Conservation (phyloP, 2,888 invertebrate species). For the Osmoderma eremita region DNA sequence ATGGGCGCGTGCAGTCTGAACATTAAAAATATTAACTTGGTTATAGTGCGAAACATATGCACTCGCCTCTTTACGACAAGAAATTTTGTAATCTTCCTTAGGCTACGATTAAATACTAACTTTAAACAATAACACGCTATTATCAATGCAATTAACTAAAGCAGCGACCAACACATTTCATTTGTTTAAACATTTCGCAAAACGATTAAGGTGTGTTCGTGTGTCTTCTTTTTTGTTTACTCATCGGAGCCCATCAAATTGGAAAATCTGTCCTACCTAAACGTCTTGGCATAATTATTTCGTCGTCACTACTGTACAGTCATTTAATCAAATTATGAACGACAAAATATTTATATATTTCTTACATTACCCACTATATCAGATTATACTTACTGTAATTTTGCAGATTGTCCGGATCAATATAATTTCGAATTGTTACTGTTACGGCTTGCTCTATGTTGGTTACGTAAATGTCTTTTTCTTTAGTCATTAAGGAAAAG, state of each 20-base stretch:
- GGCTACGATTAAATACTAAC: constrained; percentile 13
- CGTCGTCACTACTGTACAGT: too few relatives aligned
- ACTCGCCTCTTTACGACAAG: constrained; percentile 32
- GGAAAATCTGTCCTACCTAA: too few relatives aligned
- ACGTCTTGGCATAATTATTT: too few relatives aligned
- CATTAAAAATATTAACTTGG: constrained; percentile 34
- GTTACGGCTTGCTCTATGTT: constrained; percentile 88
- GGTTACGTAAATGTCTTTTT: constrained; percentile 80
- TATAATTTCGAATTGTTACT: constrained; percentile 82
- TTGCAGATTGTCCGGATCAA: constrained; percentile 65
- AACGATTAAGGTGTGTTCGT: constrained; percentile 3
- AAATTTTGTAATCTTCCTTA: constrained; percentile 28
- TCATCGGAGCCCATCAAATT: too few relatives aligned
- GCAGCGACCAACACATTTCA: constrained; percentile 50
- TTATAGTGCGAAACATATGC: constrained; percentile 31
- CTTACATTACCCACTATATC: too few relatives aligned
- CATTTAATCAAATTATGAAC: too few relatives aligned
- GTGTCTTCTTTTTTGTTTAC: constrained; percentile 2
- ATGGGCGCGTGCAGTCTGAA: background rate
- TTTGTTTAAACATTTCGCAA: constrained; percentile 50
- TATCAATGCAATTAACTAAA: constrained; percentile 50
- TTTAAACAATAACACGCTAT: constrained; percentile 44
- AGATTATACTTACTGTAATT: constrained; percentile 63
- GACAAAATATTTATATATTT: too few relatives aligned
- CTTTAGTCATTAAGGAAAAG: constrained; percentile 81